Base-by-base conservation (phyloP, 2,797 vertebrate genomes). In the Sebastes diaconus region DNA sequence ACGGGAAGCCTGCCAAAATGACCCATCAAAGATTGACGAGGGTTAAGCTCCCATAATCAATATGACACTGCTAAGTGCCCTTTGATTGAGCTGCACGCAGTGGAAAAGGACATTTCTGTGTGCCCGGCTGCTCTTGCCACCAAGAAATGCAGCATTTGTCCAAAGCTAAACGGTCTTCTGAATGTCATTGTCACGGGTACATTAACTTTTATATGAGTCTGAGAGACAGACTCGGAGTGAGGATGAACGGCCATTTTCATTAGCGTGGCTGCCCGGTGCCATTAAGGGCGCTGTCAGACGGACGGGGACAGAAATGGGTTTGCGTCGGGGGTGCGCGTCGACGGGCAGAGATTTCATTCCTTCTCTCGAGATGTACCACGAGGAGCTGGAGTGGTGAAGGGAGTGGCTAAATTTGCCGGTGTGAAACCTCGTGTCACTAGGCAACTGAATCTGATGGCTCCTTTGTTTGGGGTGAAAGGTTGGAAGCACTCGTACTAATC, bases 401-500 rank as follows among this genome's bases (percentile, higher is more conserved):
- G 69, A 36, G 80, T 3, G 86, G 84, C 86, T 86, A 87, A 91
- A 91, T 93, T 85, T 77, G 85, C 85, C 64, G 83, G 87, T 84
- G 91, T 92, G 91, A 93, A 93, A 91, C 89, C 83, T 74, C 0
- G 81, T 93, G 94, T 96, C 95, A 95, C 97, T 95, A 93, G 93
- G 97, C 96, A 97, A 98, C 96, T 90, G 95, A 96, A 96, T 97
- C 96, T 95, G 97, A 97, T 96, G 95, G 95, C 90, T 94, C 94
- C 95, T 98, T 98, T 98, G 96, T 98, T 93, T 80, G 63, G 83
- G 96, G 96, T 97, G 97, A 97, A 96, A 97, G 97, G 97, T 97
- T 97, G 97, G 96, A 97, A 96, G 97, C 96, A 96, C 96, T 95
- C 94, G 92, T 95, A 91, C 96, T 97, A 98, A 98, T 97, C 97